A percentile compares a stretch with the other conserved stretches of the same genome.
phyloP scores from a whole-genome alignment of 2,888 invertebrate genomes.

The Helobdella robusta region DNA sequence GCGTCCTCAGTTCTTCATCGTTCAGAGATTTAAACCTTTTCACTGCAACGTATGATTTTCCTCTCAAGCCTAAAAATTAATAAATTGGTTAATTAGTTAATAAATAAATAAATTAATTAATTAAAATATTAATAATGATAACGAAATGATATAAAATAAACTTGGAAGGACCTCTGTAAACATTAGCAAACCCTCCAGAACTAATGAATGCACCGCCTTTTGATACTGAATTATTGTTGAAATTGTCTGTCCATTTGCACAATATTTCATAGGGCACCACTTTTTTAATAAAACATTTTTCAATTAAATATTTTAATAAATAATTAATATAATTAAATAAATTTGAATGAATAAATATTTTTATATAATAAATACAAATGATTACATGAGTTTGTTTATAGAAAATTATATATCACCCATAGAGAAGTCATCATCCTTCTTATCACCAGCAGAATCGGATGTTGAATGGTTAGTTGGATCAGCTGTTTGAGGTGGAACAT shows the following conservation, averaged over 20 bases:
- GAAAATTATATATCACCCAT: too few relatives aligned
- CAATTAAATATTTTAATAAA: too few relatives aligned
- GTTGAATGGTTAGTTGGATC: too few relatives aligned
- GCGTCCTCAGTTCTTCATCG: not conserved
- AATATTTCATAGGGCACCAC: constrained; percentile 14
- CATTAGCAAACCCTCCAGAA: constrained; percentile 23
- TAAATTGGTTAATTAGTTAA: not conserved
- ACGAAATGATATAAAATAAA: not conserved
- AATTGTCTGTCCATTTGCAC: constrained; percentile 16
- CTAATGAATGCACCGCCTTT: constrained; percentile 10
- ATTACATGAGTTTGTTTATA: too few relatives aligned
- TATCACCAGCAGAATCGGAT: too few relatives aligned
- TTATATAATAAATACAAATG: too few relatives aligned
- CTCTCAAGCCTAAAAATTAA: not conserved
- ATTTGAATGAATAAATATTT: too few relatives aligned
- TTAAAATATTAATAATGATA: not conserved
- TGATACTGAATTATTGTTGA: not conserved
- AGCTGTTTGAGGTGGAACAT: too few relatives aligned
- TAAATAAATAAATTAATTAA: not conserved
- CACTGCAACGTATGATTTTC: not conserved
- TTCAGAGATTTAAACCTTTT: constrained; percentile 11
- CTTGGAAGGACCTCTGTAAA: constrained; percentile 14
- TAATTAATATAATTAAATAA: too few relatives aligned
- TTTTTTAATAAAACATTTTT: too few relatives aligned
- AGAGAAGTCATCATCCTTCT: too few relatives aligned